Base-by-base conservation (phyloP, 2,797 vertebrate genomes). In the Sorex maritimensis region DNA sequence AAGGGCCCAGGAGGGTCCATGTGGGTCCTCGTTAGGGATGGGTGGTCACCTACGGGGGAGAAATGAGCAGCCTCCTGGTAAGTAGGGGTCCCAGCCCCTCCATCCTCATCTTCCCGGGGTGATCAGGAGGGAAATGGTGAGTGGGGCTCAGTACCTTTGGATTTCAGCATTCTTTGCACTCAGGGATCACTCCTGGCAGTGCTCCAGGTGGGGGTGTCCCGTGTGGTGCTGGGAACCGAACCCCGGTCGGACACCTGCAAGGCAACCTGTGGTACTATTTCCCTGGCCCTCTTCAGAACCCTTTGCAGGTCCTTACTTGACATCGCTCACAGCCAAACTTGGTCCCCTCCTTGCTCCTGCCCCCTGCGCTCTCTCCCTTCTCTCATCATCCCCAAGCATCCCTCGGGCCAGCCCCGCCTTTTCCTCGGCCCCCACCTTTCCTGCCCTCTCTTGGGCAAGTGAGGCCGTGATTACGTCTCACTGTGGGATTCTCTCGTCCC, bases 31-130 rank as follows among this genome's bases (percentile, higher is more conserved):
- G 92, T 91, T 81, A 6, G 19, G 19, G 9, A 7, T 55, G 44
- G 15, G 28, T 86, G 85, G 72, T 67, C 41, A 55, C 86, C 97
- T 97, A 44, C 19, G 28, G 81, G 71, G 81, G 67, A 92, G 63
- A 69, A 85, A 92, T 6, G 58, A 49, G 67, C 30, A 69, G n/a
- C 65, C 24, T 9, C 41, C 41, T 0, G 28, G 93, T 55, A 92
- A 88, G 61, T 21, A 26, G 61, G 21, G 61, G 24, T 26, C 24
- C 61, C 21, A 26, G 61, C 24, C 61, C 9, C 21, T 65, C 13
- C 26, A 73, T 28, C 84, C 79, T 84, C n/a, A 49, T 81, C 58
- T 79, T 91, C 88, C 88, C 74, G 73, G 80, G 13, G n/a, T 46
- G 11, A 75, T 15, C n/a, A 81, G 75, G 44, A 71, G 92, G 87